Evolutionary conservation across 2,888 invertebrate species (phyloP).

Genomic region (Drosophila neonasuta): DNA sequence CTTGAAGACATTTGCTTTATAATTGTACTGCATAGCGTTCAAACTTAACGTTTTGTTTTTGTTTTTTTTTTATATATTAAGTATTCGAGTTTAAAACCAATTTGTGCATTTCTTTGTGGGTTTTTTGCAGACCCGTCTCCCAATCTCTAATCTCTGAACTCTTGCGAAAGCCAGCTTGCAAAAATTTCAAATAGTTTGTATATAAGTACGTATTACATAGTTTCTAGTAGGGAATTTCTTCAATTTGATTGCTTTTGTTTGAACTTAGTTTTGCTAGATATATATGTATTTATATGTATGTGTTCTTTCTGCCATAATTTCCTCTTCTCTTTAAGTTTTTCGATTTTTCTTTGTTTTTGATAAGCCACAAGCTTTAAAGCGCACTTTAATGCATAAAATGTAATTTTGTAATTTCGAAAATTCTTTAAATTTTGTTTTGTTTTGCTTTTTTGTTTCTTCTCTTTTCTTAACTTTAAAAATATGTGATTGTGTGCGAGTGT

Average conservation of each 20-base stretch:
- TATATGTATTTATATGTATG: slow-evolving; percentile 41
- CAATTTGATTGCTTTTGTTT: slow-evolving; percentile 69
- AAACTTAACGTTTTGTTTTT: slow-evolving; percentile 59
- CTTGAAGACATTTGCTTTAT: slow-evolving; percentile 63
- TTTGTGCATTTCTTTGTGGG: slow-evolving; percentile 66
- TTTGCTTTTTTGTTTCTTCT: slow-evolving; percentile 9
- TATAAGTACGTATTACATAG: slow-evolving; percentile 31
- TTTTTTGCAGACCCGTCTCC: slow-evolving; percentile 12
- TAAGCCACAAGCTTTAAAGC: slow-evolving; percentile 77
- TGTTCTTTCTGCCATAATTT: slow-evolving; percentile 13
- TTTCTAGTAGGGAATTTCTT: slow-evolving; percentile 56
- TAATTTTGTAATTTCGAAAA: slow-evolving; percentile 41
- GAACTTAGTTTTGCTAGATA: slow-evolving; percentile 57
- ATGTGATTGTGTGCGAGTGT: slow-evolving; percentile 24
- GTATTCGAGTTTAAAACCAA: slow-evolving; percentile 66
- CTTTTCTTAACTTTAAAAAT: slow-evolving; percentile 18
- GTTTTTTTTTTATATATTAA: slow-evolving; percentile 20
- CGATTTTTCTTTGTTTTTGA: slow-evolving; percentile 27
- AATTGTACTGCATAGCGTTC: slow-evolving; percentile 42
- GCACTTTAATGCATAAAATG: slow-evolving; percentile 67
- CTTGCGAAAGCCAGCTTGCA: slow-evolving; percentile 71
- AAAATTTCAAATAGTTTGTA: slow-evolving; percentile 50
- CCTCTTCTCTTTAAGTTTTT: slow-evolving; percentile 12
- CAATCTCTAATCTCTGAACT: slow-evolving; percentile 33
- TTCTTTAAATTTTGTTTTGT: slow-evolving; percentile 1